A percentile compares a stretch with the other conserved stretches of the same genome.
Conservation (phyloP, 1,140 invertebrate genomes). For the Caerostris darwini region DNA sequence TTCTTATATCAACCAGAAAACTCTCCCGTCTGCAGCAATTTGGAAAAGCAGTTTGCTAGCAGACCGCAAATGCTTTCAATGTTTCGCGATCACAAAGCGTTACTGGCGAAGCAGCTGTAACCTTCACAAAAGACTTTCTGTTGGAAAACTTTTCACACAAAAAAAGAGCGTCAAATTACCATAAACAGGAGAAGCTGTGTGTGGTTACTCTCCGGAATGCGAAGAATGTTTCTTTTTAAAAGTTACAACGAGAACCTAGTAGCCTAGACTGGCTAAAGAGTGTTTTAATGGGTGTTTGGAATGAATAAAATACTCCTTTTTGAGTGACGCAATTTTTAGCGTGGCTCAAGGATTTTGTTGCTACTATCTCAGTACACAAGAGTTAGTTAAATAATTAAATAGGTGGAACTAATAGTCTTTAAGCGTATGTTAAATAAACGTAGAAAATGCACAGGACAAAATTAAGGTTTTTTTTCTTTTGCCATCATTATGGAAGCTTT, state of each 20-base stretch:
- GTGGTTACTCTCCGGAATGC: conserved; percentile 13
- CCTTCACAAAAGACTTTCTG: conserved; percentile 12
- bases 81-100: conserved; percentile 2
- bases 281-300: conserved; percentile 50
- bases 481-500: neutral
- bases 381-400: conserved; percentile 49
- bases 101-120: neutral
- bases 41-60: neutral
- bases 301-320: conserved; percentile 28
- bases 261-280: neutral
- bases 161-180: conserved; percentile 37
- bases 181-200: neutral
- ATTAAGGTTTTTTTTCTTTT: neutral
- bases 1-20: neutral
- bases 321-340: conserved; percentile 49
- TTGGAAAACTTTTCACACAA: neutral
- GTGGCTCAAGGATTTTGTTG: neutral
- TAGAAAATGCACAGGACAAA: neutral
- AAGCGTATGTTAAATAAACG: conserved; percentile 25
- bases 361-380: neutral
- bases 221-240: conserved; percentile 52
- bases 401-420: conserved; percentile 53
- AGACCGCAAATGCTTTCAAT: neutral
- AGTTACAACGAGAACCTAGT: neutral
- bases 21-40: too few relatives aligned